A percentile compares a stretch with the other conserved stretches of the same genome.
Conservation (phyloP, 2,888 invertebrate genomes). For the Ormyrus labotus region DNA sequence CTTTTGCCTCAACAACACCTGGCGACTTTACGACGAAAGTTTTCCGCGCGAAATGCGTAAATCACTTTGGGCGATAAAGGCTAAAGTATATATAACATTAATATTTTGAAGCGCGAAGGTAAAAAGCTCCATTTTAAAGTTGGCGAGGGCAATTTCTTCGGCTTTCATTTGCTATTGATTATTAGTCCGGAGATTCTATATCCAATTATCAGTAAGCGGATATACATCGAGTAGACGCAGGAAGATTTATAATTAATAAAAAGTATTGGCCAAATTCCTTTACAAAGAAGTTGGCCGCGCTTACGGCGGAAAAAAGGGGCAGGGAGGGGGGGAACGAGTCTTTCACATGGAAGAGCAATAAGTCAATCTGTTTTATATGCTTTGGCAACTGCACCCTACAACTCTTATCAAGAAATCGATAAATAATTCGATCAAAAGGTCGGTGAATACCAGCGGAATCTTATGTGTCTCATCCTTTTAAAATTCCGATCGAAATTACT, state of each 20-base stretch:
- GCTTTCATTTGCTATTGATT: too few species aligned
- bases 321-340: conserved; percentile 48
- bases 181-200: not conserved
- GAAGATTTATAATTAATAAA: conserved; percentile 43
- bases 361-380: conserved; percentile 58
- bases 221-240: not conserved
- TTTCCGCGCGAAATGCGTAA: too few species aligned
- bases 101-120: too few species aligned
- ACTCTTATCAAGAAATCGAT: conserved; percentile 56
- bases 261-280: conserved; percentile 51
- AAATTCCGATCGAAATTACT: conserved; percentile 45
- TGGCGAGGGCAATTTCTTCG: too few species aligned
- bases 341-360: conserved; percentile 59
- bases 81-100: too few species aligned
- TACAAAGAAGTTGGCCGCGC: conserved; percentile 51
- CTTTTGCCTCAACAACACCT: too few species aligned
- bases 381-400: conserved; percentile 52
- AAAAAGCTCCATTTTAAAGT: too few species aligned
- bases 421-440: conserved; percentile 58
- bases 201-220: conserved; percentile 45
- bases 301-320: conserved; percentile 33
- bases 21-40: too few species aligned
- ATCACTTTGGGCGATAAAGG: too few species aligned
- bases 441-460: conserved; percentile 41
- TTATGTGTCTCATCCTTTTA: conserved; percentile 21